Percentiles rank a stretch among this genome's conserved stretches.
These are phyloP conservation scores for Zeuzera pyrina DNA, from an alignment of 2,888 invertebrate genomes.

Conservation along the genomic window DNA sequence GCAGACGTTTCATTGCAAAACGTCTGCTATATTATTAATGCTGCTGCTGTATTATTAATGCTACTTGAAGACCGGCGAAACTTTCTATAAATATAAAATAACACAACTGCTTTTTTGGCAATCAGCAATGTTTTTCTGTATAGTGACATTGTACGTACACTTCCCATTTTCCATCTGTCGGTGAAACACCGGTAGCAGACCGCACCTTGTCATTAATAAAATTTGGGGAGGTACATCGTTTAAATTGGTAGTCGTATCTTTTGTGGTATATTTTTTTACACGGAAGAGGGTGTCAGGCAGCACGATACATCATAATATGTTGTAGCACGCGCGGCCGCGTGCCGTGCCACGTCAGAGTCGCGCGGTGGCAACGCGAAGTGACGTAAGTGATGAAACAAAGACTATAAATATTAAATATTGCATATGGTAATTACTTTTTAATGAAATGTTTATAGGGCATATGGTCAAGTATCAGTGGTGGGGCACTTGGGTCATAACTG, in stretches of 20 bases:
- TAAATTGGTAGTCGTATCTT: slow-evolving; percentile 40
- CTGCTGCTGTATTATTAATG: no score
- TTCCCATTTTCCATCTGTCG: slow-evolving; percentile 60
- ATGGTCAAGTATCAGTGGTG: slow-evolving; percentile 14
- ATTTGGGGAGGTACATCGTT: slow-evolving; percentile 44
- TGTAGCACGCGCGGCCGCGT: slow-evolving; percentile 29
- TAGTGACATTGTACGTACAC: slow-evolving; percentile 35
- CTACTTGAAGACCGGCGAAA: neutral
- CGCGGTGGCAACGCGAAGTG: neutral
- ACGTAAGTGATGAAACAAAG: neutral
- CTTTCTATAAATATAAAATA: neutral
- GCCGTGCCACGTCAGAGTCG: slow-evolving; percentile 23
- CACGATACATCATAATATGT: slow-evolving; percentile 16
- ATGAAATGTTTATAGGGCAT: neutral
- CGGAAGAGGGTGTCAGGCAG: slow-evolving; percentile 21
- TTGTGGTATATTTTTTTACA: slow-evolving; percentile 41
- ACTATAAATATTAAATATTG: no score
- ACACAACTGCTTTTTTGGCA: slow-evolving; percentile 27
- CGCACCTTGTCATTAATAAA: slow-evolving; percentile 55
- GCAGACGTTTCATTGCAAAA: no score
- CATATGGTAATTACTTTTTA: neutral
- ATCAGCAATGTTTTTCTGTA: slow-evolving; percentile 38
- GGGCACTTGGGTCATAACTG: slow-evolving; percentile 33
- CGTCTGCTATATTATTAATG: no score
- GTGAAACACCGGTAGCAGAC: slow-evolving; percentile 45